Evolutionary conservation across 2,797 vertebrate species (phyloP).

Genomic region (Phalanger gymnotis): DNA sequence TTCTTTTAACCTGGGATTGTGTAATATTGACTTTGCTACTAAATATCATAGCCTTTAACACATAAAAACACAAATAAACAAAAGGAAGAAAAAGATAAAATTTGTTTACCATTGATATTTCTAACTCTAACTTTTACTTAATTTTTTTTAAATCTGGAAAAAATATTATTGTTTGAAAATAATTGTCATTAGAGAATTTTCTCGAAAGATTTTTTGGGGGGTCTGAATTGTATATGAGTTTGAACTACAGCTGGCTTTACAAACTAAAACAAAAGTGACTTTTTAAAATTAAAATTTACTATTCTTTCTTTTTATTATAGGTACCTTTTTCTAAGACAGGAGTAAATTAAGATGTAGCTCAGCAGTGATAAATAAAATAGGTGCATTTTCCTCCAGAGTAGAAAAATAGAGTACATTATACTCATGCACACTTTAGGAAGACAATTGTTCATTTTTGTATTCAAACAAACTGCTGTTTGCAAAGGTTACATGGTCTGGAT

Average conservation of each 20-base stretch:
- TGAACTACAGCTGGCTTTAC: conserved; percentile 7
- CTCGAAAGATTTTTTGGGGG: background rate
- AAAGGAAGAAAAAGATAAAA: background rate
- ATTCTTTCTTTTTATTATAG: conserved; percentile 62
- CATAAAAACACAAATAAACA: background rate
- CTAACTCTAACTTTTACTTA: background rate
- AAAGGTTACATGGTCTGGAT: conserved; percentile 62
- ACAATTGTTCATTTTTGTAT: conserved; percentile 70
- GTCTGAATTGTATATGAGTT: conserved; percentile 15
- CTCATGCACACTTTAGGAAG: conserved; percentile 63
- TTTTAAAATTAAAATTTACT: conserved; percentile 61
- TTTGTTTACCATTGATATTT: background rate
- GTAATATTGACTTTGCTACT: background rate
- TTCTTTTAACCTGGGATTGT: background rate
- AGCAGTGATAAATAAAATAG: conserved; percentile 64
- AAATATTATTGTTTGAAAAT: background rate
- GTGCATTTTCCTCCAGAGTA: conserved; percentile 61
- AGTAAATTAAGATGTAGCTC: conserved; percentile 76
- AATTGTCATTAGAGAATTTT: conserved; percentile 30
- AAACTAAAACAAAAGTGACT: conserved; percentile 45
- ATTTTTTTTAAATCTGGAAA: background rate
- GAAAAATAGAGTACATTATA: conserved; percentile 62
- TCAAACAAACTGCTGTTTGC: conserved; percentile 76
- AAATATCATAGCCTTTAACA: background rate
- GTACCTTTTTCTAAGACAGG: conserved; percentile 65